A percentile compares a stretch with the other conserved stretches of the same genome.
These are phyloP conservation scores for Mirza zaza DNA, from an alignment of 2,113 vertebrate genomes.

Conservation along the genomic window DNA sequence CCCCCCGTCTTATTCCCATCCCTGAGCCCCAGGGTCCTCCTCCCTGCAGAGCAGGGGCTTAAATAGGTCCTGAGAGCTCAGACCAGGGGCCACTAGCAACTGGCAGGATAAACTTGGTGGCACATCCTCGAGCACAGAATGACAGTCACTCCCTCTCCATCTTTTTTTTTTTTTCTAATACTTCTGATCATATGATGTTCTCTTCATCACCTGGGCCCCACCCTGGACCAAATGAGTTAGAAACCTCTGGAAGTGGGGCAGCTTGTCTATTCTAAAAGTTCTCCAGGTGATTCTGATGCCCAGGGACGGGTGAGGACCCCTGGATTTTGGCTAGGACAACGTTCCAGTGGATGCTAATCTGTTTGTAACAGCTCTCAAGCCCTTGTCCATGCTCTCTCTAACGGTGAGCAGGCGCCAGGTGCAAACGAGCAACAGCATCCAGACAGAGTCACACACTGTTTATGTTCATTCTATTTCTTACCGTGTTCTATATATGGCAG, in stretches of 20 bases:
- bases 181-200: background rate
- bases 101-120: too few relatives aligned
- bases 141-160: background rate
- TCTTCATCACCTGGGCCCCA: background rate
- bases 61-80: background rate
- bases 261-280: background rate
- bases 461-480: background rate
- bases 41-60: background rate
- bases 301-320: rapidly evolving
- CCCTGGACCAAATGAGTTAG: background rate
- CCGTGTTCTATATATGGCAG: background rate
- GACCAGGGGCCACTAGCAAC: too few relatives aligned
- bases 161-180: background rate
- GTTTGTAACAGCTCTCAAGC: background rate
- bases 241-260: background rate
- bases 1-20: background rate
- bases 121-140: rapidly evolving
- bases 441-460: background rate
- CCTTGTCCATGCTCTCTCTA: background rate
- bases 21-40: background rate
- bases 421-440: background rate
- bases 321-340: background rate
- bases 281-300: background rate
- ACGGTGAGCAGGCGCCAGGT: background rate
- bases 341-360: background rate